Evolutionary conservation across 2,113 vertebrate genomes (phyloP).

Genomic region (Cynocephalus volans): DNA sequence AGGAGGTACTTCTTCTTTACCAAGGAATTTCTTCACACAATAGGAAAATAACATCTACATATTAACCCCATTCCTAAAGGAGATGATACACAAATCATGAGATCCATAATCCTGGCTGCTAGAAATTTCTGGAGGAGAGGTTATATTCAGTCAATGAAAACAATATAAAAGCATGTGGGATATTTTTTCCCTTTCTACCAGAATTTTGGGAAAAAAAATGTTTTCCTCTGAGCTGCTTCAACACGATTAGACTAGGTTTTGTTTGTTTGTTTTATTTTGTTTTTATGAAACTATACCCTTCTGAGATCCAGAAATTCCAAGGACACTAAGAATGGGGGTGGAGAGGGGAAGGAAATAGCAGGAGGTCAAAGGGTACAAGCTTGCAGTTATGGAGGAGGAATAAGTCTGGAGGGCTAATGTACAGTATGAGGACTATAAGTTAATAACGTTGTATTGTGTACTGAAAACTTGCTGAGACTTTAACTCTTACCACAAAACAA

Average conservation of each 20-base stretch:
- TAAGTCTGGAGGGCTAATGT: not conserved
- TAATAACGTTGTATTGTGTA: not conserved
- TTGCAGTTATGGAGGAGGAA: not conserved
- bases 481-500: not conserved
- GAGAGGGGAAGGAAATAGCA: not conserved
- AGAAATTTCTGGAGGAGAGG: conserved; percentile 9
- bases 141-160: not conserved
- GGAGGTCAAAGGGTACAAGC: not conserved
- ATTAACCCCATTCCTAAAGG: conserved; percentile 28
- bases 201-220: not conserved
- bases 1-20: conserved; percentile 22
- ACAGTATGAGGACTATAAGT: not conserved
- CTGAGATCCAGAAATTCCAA: not conserved
- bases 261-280: not conserved
- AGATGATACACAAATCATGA: not conserved
- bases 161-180: not conserved
- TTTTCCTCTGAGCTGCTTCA: not conserved
- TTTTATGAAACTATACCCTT: conserved; percentile 6
- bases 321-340: not conserved
- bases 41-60: not conserved
- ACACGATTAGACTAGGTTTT: not conserved
- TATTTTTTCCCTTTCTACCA: not conserved
- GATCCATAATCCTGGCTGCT: not conserved
- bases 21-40: not conserved
- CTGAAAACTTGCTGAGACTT: not conserved